A percentile compares a stretch with the other conserved stretches of the same genome.
phyloP scores from a whole-genome alignment of 2,797 vertebrate genomes.

The Gallinago solitaria region DNA sequence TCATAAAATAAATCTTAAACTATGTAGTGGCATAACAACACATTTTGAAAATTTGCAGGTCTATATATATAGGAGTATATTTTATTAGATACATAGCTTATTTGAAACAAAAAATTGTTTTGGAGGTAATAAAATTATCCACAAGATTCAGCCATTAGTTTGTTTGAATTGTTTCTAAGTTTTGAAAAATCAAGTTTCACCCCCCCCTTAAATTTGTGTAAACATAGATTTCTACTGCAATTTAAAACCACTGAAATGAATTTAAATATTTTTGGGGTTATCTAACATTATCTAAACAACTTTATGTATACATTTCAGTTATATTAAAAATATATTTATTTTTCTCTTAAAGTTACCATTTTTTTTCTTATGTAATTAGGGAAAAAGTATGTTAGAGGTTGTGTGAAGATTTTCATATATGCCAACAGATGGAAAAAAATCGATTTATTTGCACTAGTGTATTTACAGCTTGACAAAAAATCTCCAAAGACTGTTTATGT shows the following conservation, averaged over 20 bases:
- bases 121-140: not conserved
- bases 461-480: not conserved
- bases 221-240: not conserved
- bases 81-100: not conserved
- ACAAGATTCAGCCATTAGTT: not conserved
- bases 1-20: not conserved
- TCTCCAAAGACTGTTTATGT: not conserved
- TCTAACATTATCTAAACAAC: not conserved
- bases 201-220: not conserved
- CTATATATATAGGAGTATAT: not conserved
- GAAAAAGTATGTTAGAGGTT: not conserved
- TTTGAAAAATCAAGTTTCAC: not conserved
- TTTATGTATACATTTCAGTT: not conserved
- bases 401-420: not conserved
- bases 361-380: not conserved
- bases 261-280: not conserved
- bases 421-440: not conserved
- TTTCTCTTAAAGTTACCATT: not conserved
- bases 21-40: not conserved
- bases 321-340: not conserved
- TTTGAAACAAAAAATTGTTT: not conserved
- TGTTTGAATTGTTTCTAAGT: not conserved
- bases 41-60: not conserved
- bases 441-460: not conserved
- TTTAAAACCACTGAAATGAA: not conserved